phyloP scores from a whole-genome alignment of 2,797 vertebrate species.

The Lerista edwardsae region DNA sequence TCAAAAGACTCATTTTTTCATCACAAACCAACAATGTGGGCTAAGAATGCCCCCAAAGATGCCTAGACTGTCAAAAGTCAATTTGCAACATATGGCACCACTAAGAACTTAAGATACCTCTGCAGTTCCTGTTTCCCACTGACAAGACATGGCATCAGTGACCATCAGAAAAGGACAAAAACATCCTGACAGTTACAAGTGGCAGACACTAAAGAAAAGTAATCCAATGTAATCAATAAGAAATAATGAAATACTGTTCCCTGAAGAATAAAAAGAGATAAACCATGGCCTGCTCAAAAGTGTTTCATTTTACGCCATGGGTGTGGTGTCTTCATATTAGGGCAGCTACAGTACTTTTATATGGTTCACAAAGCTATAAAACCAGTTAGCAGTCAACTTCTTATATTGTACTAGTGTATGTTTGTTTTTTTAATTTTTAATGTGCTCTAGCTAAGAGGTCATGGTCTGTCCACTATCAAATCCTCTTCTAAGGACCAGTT shows the following conservation, averaged over 20 bases:
- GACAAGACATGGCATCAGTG: slow-evolving; percentile 10
- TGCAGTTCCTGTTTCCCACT: background rate
- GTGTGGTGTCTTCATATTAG: background rate
- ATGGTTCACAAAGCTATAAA: background rate
- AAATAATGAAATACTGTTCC: slow-evolving; percentile 6
- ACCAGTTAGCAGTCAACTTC: background rate
- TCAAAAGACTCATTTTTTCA: background rate
- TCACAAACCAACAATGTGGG: too few relatives aligned
- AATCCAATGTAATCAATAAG: slow-evolving; percentile 23
- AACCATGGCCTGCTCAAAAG: background rate
- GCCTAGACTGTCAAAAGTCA: background rate
- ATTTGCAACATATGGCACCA: background rate
- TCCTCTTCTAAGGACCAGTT: background rate
- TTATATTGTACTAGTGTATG: background rate
- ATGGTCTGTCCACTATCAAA: background rate
- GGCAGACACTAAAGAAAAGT: background rate
- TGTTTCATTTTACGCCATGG: background rate
- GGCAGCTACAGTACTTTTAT: background rate
- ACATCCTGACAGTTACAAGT: slow-evolving; percentile 12
- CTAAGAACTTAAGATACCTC: background rate
- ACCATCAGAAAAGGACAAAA: background rate
- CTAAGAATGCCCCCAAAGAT: too few relatives aligned
- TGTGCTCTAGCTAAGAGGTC: background rate
- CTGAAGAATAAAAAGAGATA: slow-evolving; percentile 13
- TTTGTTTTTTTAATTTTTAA: background rate